Percentiles rank a stretch among this genome's conserved stretches.
Conservation (phyloP, 2,797 vertebrate genomes). For the Saxicola maurus region DNA sequence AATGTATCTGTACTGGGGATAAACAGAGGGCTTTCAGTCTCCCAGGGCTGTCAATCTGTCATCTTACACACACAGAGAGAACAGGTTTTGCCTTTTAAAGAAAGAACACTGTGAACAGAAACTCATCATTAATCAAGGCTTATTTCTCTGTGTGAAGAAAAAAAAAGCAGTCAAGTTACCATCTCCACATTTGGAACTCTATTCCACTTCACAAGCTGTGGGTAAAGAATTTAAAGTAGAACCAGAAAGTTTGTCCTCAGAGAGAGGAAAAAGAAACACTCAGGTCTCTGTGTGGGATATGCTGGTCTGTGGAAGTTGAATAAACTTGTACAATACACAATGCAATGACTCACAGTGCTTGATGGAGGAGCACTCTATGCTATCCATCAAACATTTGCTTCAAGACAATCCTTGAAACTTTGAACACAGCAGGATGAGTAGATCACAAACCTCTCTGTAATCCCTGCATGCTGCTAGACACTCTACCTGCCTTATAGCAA, state of each 20-base stretch:
- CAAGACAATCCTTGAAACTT: slow-evolving; percentile 55
- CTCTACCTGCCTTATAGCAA: slow-evolving; percentile 36
- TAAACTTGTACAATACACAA: slow-evolving; percentile 53
- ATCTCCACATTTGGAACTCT: slow-evolving; percentile 33
- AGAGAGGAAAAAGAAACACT: slow-evolving; percentile 44
- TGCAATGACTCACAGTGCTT: slow-evolving; percentile 60
- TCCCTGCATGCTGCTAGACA: background rate
- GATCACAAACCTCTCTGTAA: slow-evolving; percentile 47
- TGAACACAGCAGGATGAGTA: slow-evolving; percentile 63
- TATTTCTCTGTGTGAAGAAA: background rate
- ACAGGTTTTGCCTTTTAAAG: slow-evolving; percentile 59
- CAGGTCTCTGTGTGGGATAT: slow-evolving; percentile 52
- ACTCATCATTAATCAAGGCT: slow-evolving; percentile 51
- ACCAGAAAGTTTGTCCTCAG: slow-evolving; percentile 42
- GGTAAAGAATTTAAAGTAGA: slow-evolving; percentile 45
- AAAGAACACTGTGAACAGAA: slow-evolving; percentile 47
- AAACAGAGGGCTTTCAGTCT: slow-evolving; percentile 49
- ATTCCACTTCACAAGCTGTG: slow-evolving; percentile 35
- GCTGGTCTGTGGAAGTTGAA: slow-evolving; percentile 53
- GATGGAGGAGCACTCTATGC: slow-evolving; percentile 30
- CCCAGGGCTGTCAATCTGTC: slow-evolving; percentile 54
- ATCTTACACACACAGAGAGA: background rate
- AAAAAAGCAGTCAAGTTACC: slow-evolving; percentile 14
- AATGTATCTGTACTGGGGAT: background rate
- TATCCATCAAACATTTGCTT: slow-evolving; percentile 56